Conservation (phyloP, 1,140 invertebrate genomes). For the Heliconius hermathena region DNA sequence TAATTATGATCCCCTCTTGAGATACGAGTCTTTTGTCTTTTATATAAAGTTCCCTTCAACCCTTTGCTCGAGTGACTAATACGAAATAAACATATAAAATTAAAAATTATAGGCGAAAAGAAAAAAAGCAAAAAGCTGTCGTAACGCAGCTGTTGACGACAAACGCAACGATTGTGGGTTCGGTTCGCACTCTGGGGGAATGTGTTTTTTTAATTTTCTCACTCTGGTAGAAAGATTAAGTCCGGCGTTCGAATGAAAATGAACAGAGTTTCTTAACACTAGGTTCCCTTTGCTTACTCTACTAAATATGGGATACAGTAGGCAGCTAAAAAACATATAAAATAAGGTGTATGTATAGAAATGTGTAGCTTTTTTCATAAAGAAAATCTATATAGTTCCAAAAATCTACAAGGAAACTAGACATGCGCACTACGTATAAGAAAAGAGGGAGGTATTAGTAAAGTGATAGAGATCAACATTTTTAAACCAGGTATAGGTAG, state of each 20-base stretch:
- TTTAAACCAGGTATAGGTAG: not conserved
- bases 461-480: not conserved
- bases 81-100: not conserved
- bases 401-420: not conserved
- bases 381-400: not conserved
- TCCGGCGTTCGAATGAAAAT: too few relatives aligned
- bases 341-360: not conserved
- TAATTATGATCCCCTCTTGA: conserved; percentile 27
- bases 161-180: too few relatives aligned
- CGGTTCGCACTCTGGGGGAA: too few relatives aligned
- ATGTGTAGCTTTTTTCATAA: not conserved
- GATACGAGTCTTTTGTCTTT: conserved; percentile 22
- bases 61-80: conserved; percentile 12
- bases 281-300: too few relatives aligned
- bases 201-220: too few relatives aligned
- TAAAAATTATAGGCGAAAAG: not conserved
- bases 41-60: not conserved
- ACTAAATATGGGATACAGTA: too few relatives aligned
- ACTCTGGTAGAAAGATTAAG: too few relatives aligned
- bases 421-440: not conserved
- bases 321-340: not conserved
- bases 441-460: not conserved
- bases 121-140: too few relatives aligned
- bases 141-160: too few relatives aligned
- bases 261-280: too few relatives aligned